Evolutionary conservation across 1,140 invertebrate genomes (phyloP), one percentile per base, ranked within the genome.

Genomic region (Stegodyphus dumicola): DNA sequence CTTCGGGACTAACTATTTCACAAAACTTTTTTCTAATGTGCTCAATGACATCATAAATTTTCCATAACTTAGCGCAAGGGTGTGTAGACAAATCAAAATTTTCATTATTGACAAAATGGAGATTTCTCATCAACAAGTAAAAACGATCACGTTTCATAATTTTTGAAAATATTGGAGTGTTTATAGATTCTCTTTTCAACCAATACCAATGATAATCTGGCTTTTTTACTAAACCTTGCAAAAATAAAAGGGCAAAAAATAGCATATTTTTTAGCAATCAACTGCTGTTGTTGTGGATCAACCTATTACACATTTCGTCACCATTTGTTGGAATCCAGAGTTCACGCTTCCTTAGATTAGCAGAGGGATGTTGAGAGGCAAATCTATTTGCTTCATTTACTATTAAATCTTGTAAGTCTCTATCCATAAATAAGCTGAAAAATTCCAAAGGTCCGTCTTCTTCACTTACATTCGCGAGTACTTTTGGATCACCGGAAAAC

Each of bases 81-180:
- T 70, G 69, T 18, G 48, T 70, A 48, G 5, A 70, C 5, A 9
- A 48, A 70, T 49, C 9, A 70, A 70, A 70, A 49, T 70, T 70
- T 70, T 70, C 33, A 2, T 70, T 70, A 49, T 51, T 48, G 4
- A 70, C 69, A 70, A 70, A 70, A 48, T 51, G 33, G 69, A 70
- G 69, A 70, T 70, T 70, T 70, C 69, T 11, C 69, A 51, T 70
- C 69, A 70, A 70, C 5, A 70, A 70, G 69, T 70, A 10, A 70
- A 70, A 70, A 70, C 69, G 6, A 70, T 51, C 69, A 70, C 5
- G 7, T 11, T 70, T 70, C 7, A 76, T 60, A 76, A 76, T 76
- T 76, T 76, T 76, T 56, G 74, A 76, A 64, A 76, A 64, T 76
- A 64, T 76, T 64, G 54, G 74, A 13, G 54, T 76, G 17, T 76